Evolutionary conservation across 2,888 invertebrate species (phyloP).

Genomic region (Theretra japonica): DNA sequence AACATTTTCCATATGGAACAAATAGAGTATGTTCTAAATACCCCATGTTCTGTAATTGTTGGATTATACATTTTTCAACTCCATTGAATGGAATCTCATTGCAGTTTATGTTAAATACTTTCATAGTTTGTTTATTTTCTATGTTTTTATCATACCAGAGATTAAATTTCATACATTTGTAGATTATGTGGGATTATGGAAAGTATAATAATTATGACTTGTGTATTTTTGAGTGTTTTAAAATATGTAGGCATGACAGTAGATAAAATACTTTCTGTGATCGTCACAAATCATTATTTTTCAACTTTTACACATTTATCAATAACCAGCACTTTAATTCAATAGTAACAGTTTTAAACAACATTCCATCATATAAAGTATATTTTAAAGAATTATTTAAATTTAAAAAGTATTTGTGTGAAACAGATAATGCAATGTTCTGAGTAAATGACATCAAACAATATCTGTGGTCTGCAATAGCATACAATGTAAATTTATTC

Average conservation of each 20-base stretch:
- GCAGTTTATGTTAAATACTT: conserved; percentile 1
- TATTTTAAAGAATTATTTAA: conserved; percentile 20
- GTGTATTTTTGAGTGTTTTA: conserved; percentile 8
- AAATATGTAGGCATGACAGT: not conserved
- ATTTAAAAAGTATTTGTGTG: conserved; percentile 10
- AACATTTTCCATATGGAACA: not conserved
- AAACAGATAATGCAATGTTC: not conserved
- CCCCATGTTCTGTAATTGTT: not conserved
- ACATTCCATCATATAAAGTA: conserved; percentile 30
- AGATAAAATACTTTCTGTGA: not conserved
- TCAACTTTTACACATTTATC: conserved; percentile 4
- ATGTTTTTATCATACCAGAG: not conserved
- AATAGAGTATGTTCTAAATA: conserved; percentile 3
- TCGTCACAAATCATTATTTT: not conserved
- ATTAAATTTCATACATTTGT: not conserved
- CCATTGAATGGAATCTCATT: conserved; percentile 17
- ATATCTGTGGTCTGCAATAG: conserved; percentile 61
- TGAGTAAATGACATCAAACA: not conserved
- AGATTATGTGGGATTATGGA: conserved; percentile 15
- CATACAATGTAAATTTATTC: conserved; percentile 42
- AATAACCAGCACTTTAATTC: conserved; percentile 15
- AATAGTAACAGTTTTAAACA: conserved; percentile 14
- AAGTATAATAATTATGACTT: conserved; percentile 14
- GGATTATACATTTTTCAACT: not conserved
- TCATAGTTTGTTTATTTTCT: conserved; percentile 18